Conservation (phyloP, 2,113 vertebrate species). For the Alces alces region DNA sequence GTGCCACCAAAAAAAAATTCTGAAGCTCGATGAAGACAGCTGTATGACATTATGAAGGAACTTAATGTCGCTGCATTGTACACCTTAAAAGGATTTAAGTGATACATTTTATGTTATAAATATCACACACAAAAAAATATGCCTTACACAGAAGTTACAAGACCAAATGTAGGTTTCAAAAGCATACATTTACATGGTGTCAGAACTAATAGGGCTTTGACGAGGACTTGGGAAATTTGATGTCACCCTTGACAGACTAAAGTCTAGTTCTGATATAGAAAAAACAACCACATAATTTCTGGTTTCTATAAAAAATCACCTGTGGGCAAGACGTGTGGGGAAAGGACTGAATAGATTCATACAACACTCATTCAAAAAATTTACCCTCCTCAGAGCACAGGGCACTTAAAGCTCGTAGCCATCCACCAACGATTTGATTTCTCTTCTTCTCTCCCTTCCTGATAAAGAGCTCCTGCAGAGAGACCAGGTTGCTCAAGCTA, state of each 20-base stretch:
- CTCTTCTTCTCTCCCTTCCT: not conserved
- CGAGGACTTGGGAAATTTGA: not conserved
- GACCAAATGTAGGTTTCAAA: not conserved
- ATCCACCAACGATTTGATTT: not conserved
- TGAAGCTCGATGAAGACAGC: not conserved
- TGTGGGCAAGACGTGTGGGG: not conserved
- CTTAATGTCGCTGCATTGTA: not conserved
- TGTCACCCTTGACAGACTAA: not conserved
- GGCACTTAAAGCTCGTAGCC: not conserved
- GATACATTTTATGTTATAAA: not conserved
- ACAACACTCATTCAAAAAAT: not conserved
- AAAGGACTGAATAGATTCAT: not conserved
- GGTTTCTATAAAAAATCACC: not conserved
- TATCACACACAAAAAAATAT: not conserved
- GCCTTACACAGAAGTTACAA: not conserved
- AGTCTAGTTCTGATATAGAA: not conserved
- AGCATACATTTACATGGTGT: fast-evolving
- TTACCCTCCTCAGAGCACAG: not conserved
- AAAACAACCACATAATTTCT: not conserved
- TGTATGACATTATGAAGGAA: not conserved
- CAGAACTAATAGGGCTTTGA: not conserved
- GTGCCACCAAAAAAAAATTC: not conserved
- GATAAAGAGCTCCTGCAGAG: not conserved
- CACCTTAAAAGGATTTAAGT: not conserved
- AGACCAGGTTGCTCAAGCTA: not conserved